phyloP scores from a whole-genome alignment of 2,113 vertebrate species.

The Rynchops niger region DNA sequence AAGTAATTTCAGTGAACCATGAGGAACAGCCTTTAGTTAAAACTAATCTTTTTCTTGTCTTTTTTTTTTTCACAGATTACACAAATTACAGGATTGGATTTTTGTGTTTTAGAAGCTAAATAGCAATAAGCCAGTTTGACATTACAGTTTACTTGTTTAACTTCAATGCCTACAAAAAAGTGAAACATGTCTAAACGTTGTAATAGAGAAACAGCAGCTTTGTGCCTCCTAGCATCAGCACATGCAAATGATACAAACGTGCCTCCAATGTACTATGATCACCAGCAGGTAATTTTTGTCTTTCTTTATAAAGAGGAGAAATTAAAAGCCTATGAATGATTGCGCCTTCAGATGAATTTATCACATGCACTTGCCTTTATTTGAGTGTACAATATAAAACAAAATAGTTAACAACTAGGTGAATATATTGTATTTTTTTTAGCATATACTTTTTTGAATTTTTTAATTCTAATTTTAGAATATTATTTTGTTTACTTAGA shows the following conservation, averaged over 20 bases:
- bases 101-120: background rate
- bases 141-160: background rate
- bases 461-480: too few species aligned
- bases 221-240: background rate
- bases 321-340: background rate
- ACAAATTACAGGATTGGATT: background rate
- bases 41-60: background rate
- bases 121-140: background rate
- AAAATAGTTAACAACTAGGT: background rate
- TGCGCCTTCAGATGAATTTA: background rate
- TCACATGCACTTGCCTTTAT: background rate
- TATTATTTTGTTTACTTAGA: background rate
- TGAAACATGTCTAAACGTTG: background rate
- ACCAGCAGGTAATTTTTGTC: background rate
- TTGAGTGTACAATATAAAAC: background rate
- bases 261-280: background rate
- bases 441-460: too few species aligned
- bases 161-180: background rate
- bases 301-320: background rate
- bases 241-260: background rate
- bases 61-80: background rate
- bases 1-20: background rate
- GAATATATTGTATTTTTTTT: background rate
- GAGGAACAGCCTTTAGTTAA: background rate
- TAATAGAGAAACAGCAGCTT: background rate